Conservation (phyloP, 2,888 invertebrate species). For the Rhyacophila evoluta region DNA sequence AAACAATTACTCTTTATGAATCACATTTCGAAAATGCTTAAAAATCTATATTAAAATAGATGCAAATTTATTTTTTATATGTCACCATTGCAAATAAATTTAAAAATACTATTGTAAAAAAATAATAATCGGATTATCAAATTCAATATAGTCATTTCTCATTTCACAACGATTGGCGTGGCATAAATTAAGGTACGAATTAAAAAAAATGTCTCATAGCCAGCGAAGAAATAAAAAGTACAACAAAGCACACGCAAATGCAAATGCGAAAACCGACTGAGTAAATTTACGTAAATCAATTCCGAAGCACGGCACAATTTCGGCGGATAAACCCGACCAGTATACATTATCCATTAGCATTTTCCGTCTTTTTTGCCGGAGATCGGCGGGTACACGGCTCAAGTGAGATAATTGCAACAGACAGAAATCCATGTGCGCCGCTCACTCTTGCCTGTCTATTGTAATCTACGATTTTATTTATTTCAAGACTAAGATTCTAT, state of each 20-base stretch:
- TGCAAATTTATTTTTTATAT: too few relatives aligned
- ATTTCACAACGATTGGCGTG: not conserved
- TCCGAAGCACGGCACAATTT: constrained; percentile 51
- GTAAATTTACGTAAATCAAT: constrained; percentile 54
- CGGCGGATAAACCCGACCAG: constrained; percentile 45
- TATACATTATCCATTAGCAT: constrained; percentile 54
- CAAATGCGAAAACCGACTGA: constrained; percentile 41
- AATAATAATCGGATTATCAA: too few relatives aligned
- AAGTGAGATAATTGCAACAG: constrained; percentile 52
- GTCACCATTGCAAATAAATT: too few relatives aligned
- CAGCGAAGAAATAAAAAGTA: constrained; percentile 42
- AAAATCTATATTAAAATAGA: too few relatives aligned
- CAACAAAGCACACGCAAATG: constrained; percentile 35
- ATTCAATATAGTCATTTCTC: too few relatives aligned
- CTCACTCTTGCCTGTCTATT: constrained; percentile 5
- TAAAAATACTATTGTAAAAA: too few relatives aligned
- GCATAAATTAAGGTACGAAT: not conserved
- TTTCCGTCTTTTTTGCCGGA: constrained; percentile 36
- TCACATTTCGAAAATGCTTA: too few relatives aligned
- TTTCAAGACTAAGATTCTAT: not conserved
- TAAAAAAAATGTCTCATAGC: constrained; percentile 28
- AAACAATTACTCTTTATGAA: too few relatives aligned
- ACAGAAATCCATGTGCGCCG: constrained; percentile 44
- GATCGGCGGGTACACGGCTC: constrained; percentile 36
- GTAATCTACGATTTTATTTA: not conserved